Evolutionary conservation across 2,888 invertebrate species (phyloP).

Genomic region (Aleiodes testaceus): DNA sequence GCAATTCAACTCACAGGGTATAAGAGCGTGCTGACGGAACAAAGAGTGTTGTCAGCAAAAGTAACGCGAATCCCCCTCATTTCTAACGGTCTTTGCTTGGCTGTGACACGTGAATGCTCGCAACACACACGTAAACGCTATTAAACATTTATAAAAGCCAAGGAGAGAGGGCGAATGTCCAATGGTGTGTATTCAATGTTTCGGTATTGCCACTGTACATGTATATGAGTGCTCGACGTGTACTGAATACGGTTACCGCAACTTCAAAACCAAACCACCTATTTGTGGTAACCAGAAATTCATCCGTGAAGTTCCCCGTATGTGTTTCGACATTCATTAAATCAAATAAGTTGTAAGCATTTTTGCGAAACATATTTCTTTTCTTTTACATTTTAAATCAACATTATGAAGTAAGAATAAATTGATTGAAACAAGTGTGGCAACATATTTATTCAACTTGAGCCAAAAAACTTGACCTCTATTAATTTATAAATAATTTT

Average conservation of each 20-base stretch:
- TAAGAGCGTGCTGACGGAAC: not conserved
- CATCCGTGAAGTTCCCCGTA: slow-evolving; percentile 33
- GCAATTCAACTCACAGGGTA: slow-evolving; percentile 5
- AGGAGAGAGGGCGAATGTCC: not conserved
- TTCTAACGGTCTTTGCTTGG: slow-evolving; percentile 36
- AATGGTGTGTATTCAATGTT: not conserved
- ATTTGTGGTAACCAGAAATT: slow-evolving; percentile 34
- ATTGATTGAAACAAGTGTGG: no score
- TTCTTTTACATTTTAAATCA: no score
- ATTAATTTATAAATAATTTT: no score
- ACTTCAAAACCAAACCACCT: slow-evolving; percentile 15
- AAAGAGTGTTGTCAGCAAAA: slow-evolving; percentile 12
- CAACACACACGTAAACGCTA: not conserved
- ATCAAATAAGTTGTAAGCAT: no score
- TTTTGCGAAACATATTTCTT: no score
- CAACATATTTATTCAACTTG: no score
- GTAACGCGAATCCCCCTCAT: slow-evolving; percentile 16
- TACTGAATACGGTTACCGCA: slow-evolving; percentile 15
- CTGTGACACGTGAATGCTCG: slow-evolving; percentile 26
- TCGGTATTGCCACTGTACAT: not conserved
- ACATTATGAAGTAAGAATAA: no score
- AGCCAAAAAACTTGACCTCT: no score
- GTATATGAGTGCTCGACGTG: not conserved
- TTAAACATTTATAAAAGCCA: slow-evolving; percentile 4
- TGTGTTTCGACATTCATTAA: not conserved